Evolutionary conservation across 2,888 invertebrate genomes (phyloP), one percentile per base, ranked within the genome.

Genomic region (Melinaea marsaeus): DNA sequence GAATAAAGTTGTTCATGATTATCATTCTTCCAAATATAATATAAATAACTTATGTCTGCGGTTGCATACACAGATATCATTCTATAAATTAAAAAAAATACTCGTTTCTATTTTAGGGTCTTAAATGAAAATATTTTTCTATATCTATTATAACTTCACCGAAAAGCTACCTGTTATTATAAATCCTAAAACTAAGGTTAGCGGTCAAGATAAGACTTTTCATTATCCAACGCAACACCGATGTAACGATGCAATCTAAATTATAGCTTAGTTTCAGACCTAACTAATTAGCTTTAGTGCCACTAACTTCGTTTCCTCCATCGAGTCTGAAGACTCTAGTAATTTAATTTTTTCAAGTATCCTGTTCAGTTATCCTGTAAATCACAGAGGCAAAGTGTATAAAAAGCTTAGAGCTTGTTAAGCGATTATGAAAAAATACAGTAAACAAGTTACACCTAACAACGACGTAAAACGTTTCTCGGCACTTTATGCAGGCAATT

Each of bases 221-320:
- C 68, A 71, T 68, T 70, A 71, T 71, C 68, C 60, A 22, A 58
- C 69, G 70, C 71, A 69, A 66, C 66, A 65, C 64, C 65, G n/a
- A n/a, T n/a, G 67, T 73, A 68, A 71, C 71, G 72, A 65, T 72
- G 73, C 78, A 74, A 75, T 76, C 75, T 77, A 81, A 85, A 84
- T 86, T 85, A 85, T 81, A 82, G 82, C 82, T 80, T 80, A n/a
- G 84, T 84, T 84, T 79, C 77, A 77, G 75, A 77, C 79, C 80
- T 80, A 78, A 77, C 80, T 85, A 86, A 86, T 86, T 85, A 84
- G 79, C 75, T 84, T 80, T 81, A 81, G 81, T 82, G 79, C 76
- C 77, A 72, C 77, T 82, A 76, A 82, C 77, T 79, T 70, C 69
- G 73, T 72, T 74, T 75, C 76, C 71, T n/a, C 67, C 65, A 69